A percentile compares a stretch with the other conserved stretches of the same genome.
These are phyloP conservation scores for Octopus sinensis DNA, from an alignment of 1,140 invertebrate genomes.

Conservation along the genomic window DNA sequence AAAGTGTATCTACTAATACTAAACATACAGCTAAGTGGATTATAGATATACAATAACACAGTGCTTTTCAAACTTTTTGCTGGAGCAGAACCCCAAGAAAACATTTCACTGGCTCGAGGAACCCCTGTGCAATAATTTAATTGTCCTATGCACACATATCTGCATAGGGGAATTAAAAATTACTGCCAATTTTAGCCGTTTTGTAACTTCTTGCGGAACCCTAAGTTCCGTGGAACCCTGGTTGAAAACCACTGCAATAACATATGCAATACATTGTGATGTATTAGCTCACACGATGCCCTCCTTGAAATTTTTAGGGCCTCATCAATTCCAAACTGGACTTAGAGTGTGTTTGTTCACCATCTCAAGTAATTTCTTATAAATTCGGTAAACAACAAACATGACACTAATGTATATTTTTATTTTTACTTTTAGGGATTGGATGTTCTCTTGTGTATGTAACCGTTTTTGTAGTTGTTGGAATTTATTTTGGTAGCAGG, in stretches of 20 bases:
- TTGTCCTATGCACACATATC: too few species aligned
- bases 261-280: neutral
- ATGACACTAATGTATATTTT: neutral
- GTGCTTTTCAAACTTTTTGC: too few species aligned
- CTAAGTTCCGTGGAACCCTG: neutral
- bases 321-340: neutral
- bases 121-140: too few species aligned
- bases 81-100: too few species aligned
- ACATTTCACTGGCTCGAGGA: too few species aligned
- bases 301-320: neutral
- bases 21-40: too few species aligned
- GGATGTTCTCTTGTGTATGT: neutral
- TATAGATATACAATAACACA: neutral
- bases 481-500: neutral
- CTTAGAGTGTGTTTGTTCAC: neutral
- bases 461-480: neutral
- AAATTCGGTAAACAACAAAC: neutral
- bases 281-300: neutral
- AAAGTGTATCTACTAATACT: too few species aligned
- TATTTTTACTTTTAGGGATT: neutral
- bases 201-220: too few species aligned
- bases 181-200: too few species aligned
- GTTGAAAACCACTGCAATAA: neutral
- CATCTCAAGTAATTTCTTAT: neutral
- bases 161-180: too few species aligned